Base-by-base conservation (phyloP, 2,113 vertebrate genomes). In the Tragelaphus buxtoni region DNA sequence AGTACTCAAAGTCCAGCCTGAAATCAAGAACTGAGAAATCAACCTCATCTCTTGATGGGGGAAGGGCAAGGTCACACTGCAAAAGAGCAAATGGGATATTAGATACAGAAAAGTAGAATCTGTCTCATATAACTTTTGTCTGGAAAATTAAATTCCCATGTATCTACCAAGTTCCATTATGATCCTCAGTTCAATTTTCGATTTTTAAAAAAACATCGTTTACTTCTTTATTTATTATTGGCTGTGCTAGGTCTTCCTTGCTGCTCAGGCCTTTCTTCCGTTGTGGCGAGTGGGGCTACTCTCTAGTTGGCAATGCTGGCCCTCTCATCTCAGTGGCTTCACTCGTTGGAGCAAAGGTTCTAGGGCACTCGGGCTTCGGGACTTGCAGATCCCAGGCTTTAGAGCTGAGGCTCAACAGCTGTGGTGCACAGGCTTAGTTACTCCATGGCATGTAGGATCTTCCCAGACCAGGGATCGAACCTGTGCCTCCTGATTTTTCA, bases 331-430 rank as follows among this genome's bases (percentile, higher is more conserved):
- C 16, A n/a, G 9, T 0, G 65, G 65, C n/a, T 11, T 39, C 65
- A 22, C n/a, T 39, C 20, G 2, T 10, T 11, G 65, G n/a, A 69
- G 65, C n/a, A 39, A 9, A 69, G 65, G 18, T 4, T 22, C 65
- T 39, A 6, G 65, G 9, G n/a, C n/a, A 10, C 65, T 39, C 4
- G 1, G 65, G n/a, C n/a, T 39, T 72, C 35, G 22, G 65, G 6
- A 22, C n/a, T 0, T 72, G 9, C 0, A 2, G 20, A 4, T 39
- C 18, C 65, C 65, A 12, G n/a, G 1, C n/a, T 72, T 39, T 22
- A 39, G 4, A 11, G 65, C 65, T 39, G 65, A 22, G n/a, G 65
- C 65, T 72, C 65, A 72, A 22, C 18, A 72, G 65, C n/a, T 11
- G 65, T 39, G n/a, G 18, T 22, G 5, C n/a, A 39, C 9, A 72